Percentiles rank a stretch among this genome's conserved stretches.
Evolutionary conservation across 2,888 invertebrate genomes (phyloP).

Genomic region (Unio delphinus): DNA sequence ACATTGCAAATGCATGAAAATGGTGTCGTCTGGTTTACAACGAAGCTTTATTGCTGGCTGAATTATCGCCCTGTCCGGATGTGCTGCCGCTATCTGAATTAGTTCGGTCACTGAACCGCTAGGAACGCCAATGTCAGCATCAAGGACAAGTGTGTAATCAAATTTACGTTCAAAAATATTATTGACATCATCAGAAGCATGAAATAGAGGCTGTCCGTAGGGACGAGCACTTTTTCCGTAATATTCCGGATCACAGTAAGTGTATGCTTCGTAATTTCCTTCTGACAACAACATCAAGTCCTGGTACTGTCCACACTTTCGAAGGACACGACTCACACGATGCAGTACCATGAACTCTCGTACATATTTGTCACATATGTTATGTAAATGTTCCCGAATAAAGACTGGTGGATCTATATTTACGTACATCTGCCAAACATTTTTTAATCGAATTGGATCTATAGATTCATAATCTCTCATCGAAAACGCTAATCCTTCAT

Average conservation of each 20-base stretch:
- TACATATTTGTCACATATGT: conserved; percentile 55
- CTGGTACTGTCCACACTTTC: conserved; percentile 65
- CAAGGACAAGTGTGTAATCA: conserved; percentile 28
- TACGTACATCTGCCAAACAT: conserved; percentile 55
- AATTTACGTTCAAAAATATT: conserved; percentile 51
- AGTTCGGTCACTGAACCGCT: conserved; percentile 52
- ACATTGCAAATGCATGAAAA: conserved; percentile 62
- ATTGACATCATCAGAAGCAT: conserved; percentile 54
- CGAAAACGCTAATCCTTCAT: conserved; percentile 54
- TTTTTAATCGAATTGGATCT: conserved; percentile 42
- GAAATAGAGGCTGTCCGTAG: conserved; percentile 54
- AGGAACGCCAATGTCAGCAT: conserved; percentile 59
- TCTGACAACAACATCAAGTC: conserved; percentile 63
- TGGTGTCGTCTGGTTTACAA: conserved; percentile 48
- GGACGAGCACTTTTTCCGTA: conserved; percentile 54
- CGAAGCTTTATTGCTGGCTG: conserved; percentile 61
- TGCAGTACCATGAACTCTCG: conserved; percentile 62
- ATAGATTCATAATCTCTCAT: conserved; percentile 46
- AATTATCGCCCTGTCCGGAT: conserved; percentile 60
- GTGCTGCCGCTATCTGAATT: conserved; percentile 56
- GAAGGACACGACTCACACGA: conserved; percentile 53
- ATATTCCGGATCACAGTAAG: conserved; percentile 51
- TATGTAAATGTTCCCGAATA: conserved; percentile 54
- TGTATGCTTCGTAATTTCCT: conserved; percentile 54
- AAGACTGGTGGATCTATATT: conserved; percentile 48